Evolutionary conservation across 2,113 vertebrate species (phyloP).

Genomic region (human): DNA sequence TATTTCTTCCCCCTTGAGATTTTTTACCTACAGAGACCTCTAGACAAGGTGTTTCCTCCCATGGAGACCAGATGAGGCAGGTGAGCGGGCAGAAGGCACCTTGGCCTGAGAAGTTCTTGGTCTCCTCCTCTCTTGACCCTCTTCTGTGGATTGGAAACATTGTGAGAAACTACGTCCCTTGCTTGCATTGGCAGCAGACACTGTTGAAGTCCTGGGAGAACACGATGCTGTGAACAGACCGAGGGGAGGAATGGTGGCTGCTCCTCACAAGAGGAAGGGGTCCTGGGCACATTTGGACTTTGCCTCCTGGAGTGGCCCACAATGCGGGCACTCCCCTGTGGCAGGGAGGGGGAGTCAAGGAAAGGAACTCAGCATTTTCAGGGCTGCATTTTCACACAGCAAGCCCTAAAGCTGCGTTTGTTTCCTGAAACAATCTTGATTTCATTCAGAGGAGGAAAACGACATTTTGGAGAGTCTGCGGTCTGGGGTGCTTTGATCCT

Average conservation of each 20-base stretch:
- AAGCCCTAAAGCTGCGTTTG: background rate
- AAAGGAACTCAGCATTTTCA: background rate
- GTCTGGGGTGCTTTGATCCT: background rate
- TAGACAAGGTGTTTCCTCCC: background rate
- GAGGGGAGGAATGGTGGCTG: background rate
- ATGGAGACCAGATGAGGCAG: background rate
- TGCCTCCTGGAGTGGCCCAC: accelerated
- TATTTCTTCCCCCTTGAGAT: background rate
- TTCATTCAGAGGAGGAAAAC: background rate
- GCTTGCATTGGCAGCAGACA: background rate
- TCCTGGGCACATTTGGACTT: background rate
- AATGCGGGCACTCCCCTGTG: accelerated
- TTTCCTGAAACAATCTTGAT: background rate
- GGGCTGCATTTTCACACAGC: background rate
- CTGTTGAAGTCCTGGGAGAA: background rate
- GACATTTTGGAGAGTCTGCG: background rate
- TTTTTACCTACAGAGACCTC: background rate
- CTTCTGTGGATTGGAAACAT: background rate
- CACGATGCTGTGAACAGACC: accelerated
- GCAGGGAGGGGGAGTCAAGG: too few species aligned
- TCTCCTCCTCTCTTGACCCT: background rate
- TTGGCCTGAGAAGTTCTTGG: background rate
- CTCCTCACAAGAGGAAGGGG: background rate
- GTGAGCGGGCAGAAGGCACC: background rate
- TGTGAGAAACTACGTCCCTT: background rate